phyloP scores from a whole-genome alignment of 2,797 vertebrate genomes.

The Phrynocephalus forsythii region DNA sequence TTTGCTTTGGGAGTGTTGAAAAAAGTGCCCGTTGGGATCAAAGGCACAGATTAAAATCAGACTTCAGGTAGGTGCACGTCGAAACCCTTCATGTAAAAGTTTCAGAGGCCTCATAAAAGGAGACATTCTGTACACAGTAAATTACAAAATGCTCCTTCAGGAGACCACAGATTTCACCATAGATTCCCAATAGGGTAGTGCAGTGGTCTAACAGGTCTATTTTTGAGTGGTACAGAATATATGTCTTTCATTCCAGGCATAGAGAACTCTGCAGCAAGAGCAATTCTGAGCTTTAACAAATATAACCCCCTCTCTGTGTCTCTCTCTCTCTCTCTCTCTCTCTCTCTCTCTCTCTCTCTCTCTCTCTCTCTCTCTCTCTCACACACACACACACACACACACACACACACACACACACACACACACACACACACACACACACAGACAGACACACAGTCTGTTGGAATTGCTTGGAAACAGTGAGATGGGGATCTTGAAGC shows the following conservation, averaged over 20 bases:
- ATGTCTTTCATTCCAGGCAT: not conserved
- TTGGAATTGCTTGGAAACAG: conserved; percentile 47
- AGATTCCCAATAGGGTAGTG: not conserved
- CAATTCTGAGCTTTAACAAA: conserved; percentile 30
- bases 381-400: too few species aligned
- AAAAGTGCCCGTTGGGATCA: not conserved
- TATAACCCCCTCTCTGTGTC: conserved; percentile 20
- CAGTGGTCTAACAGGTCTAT: not conserved
- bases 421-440: too few species aligned
- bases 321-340: too few species aligned
- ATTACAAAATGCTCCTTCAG: conserved; percentile 8
- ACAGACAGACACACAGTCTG: not conserved
- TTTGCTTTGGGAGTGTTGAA: conserved; percentile 38
- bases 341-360: too few species aligned
- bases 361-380: too few species aligned
- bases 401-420: too few species aligned
- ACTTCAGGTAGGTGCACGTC: not conserved
- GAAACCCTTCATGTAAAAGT: not conserved
- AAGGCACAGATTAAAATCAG: not conserved
- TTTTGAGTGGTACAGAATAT: not conserved
- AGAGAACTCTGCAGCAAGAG: not conserved
- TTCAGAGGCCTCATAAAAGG: not conserved
- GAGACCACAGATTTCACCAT: not conserved
- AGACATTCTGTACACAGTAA: not conserved
- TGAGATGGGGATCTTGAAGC: conserved; percentile 48